These are phyloP conservation scores for Sarcophaga caerulescens DNA, from an alignment of 2,888 invertebrate species.

Conservation along the genomic window DNA sequence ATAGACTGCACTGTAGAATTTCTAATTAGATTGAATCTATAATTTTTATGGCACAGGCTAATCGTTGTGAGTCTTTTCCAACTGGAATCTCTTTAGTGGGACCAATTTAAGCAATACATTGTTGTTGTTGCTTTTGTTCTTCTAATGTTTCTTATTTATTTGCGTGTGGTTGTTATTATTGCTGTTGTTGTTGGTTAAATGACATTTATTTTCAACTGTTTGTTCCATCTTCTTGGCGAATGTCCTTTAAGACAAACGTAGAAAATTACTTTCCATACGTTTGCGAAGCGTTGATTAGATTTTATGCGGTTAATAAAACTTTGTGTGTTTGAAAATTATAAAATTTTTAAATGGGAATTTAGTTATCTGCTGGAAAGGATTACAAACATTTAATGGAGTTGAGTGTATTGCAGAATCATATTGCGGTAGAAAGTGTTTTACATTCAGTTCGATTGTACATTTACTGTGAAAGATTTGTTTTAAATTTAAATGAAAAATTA, in stretches of 20 bases:
- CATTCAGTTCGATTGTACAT: too few species aligned
- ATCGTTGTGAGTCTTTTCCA: constrained; percentile 47
- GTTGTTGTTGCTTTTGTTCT: constrained; percentile 24
- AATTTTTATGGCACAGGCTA: constrained; percentile 76
- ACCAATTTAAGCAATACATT: constrained; percentile 25
- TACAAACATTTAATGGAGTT: constrained; percentile 22
- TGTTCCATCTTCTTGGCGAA: constrained; percentile 17
- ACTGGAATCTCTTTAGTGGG: constrained; percentile 33
- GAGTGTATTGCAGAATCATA: background rate
- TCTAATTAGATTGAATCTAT: constrained; percentile 79
- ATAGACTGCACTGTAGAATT: constrained; percentile 67
- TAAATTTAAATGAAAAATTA: too few species aligned
- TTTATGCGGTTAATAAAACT: constrained; percentile 47
- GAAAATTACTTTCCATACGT: constrained; percentile 22
- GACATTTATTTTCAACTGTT: constrained; percentile 52
- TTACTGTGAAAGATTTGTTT: too few species aligned
- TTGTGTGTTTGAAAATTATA: constrained; percentile 2
- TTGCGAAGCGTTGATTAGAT: constrained; percentile 39
- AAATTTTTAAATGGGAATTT: constrained; percentile 43
- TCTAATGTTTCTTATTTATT: constrained; percentile 37
- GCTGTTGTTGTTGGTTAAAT: background rate
- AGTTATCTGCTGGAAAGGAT: constrained; percentile 22
- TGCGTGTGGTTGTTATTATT: too few species aligned
- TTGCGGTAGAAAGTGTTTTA: background rate
- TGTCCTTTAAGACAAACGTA: constrained; percentile 4